Base-by-base conservation (phyloP, 1,140 invertebrate species). In the Pseudomyrmex sp. region DNA sequence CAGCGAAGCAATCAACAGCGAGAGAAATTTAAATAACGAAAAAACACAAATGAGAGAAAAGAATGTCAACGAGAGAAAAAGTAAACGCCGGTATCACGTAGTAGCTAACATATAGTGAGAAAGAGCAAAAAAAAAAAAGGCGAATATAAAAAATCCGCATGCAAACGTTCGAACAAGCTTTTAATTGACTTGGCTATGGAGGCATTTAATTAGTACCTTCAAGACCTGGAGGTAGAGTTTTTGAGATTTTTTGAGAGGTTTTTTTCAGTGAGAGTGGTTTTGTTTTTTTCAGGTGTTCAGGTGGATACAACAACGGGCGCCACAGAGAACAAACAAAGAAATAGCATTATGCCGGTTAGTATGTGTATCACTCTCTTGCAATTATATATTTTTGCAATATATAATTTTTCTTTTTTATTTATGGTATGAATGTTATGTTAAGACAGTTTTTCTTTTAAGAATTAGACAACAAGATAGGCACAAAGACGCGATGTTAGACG, bases 291-390 rank as follows among this genome's bases (percentile, higher is more conserved):
- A 92, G 91, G 92, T 94, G 92, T 92, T 93, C 91, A 93, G 91
- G 92, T 93, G 92, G 93, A 94, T 93, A 93, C 91, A 93, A 94
- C 91, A 93, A 93, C 90, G 91, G 92, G 91, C 92, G 91, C 92
- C 93, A 94, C 93, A 94, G 92, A 94, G 92, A 94, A 94, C 93
- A 94, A 93, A 94, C 90, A 93, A 93, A 94, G 88, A 94, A 89
- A 93, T 92, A 93, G 91, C 92, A 94, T 93, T 92, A 93, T 93
- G 92, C 91, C 90, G 90, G 87, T 94, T 93, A 93, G 93, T 94
- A 91, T 75, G 88, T 90, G 80, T 88, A 77, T 82, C 70, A 66
- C 59, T 89, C 35, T 35, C 35, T 35, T 35, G 35, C 35, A 35
- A 35, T 35, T 35, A 35, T 35, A 35, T 35, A 35, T 35, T 35